Conservation (phyloP, 2,113 vertebrate genomes). For the Gnathonemus longibarbis region DNA sequence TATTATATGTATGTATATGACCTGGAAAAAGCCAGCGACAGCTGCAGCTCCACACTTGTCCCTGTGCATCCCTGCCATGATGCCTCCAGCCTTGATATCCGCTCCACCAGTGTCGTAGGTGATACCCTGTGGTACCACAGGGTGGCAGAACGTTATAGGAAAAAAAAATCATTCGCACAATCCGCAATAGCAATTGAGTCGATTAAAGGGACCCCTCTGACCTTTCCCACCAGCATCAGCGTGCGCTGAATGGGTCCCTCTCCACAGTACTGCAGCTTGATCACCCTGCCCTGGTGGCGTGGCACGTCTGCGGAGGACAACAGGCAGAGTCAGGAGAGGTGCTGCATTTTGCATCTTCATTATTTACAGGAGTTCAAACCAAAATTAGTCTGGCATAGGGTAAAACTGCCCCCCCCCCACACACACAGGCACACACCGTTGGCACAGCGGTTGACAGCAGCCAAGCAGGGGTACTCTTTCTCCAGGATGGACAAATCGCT, state of each 20-base stretch:
- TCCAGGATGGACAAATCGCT: conserved; percentile 51
- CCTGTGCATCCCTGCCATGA: conserved; percentile 75
- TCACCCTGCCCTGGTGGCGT: conserved; percentile 66
- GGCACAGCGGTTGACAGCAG: conserved; percentile 71
- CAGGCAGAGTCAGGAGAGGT: background rate
- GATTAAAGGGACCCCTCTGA: conserved; percentile 27
- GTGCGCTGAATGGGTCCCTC: conserved; percentile 59
- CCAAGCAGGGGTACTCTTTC: conserved; percentile 66
- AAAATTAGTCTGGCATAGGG: background rate
- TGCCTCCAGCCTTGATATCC: conserved; percentile 69
- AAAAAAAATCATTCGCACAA: background rate
- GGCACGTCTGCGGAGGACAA: conserved; percentile 47
- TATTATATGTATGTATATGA: conserved; percentile 23
- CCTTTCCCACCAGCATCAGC: conserved; percentile 69
- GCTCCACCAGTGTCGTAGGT: conserved; percentile 73
- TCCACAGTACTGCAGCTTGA: conserved; percentile 63
- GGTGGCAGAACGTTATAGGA: background rate
- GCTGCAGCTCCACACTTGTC: conserved; percentile 73
- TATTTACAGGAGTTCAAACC: background rate
- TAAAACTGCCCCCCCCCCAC: background rate
- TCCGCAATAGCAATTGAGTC: background rate
- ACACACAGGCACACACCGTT: conserved; percentile 42
- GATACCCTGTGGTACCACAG: conserved; percentile 52
- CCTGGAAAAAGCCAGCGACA: conserved; percentile 70
- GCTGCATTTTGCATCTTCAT: background rate